Conservation (phyloP, 2,113 vertebrate genomes). For the Dromiciops gliroides region DNA sequence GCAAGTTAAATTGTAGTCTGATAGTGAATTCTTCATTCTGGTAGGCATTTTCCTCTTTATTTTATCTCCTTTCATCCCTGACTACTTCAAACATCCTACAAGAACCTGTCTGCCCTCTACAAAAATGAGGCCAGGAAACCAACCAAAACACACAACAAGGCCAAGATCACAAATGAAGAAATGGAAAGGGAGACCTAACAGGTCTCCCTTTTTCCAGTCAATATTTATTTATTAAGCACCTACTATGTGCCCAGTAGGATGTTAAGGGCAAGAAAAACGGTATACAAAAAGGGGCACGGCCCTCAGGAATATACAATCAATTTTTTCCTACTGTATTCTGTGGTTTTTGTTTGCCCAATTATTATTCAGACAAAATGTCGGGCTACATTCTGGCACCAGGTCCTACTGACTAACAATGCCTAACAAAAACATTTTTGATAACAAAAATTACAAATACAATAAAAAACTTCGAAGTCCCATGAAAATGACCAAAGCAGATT, state of each 20-base stretch:
- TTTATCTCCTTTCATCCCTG: not conserved
- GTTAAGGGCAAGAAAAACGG: not conserved
- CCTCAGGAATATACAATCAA: not conserved
- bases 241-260: not conserved
- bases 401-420: not conserved
- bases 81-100: not conserved
- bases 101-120: not conserved
- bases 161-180: too few relatives aligned
- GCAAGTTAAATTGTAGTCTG: not conserved
- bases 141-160: not conserved
- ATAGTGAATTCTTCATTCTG: not conserved
- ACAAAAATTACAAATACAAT: conserved; percentile 61
- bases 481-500: conserved; percentile 49
- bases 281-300: not conserved
- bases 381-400: not conserved
- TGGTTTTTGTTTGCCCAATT: not conserved
- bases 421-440: conserved; percentile 51
- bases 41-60: not conserved
- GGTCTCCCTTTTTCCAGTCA: not conserved
- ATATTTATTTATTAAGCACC: not conserved
- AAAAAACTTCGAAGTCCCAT: not conserved
- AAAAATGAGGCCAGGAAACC: not conserved
- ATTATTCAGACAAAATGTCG: not conserved
- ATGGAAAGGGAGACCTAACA: too few relatives aligned
- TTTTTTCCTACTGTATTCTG: not conserved